phyloP scores from a whole-genome alignment of 2,113 vertebrate genomes.

The Piprites chloris region DNA sequence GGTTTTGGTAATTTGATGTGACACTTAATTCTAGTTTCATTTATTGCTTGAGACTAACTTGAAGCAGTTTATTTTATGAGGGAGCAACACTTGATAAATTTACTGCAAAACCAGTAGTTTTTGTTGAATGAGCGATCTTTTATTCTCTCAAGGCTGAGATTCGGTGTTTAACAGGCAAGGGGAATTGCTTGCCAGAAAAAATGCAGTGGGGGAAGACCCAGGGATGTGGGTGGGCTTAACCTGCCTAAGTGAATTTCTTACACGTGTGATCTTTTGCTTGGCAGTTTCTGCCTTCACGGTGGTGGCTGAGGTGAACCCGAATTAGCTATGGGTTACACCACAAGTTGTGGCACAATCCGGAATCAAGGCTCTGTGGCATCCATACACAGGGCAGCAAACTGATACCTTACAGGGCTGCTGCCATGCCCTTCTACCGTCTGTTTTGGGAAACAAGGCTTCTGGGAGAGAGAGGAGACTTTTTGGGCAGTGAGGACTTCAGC shows the following conservation, averaged over 20 bases:
- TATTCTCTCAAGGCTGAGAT: neutral
- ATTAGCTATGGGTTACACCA: neutral
- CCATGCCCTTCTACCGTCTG: neutral
- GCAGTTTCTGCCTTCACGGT: neutral
- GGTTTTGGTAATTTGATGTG: neutral
- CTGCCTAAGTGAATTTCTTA: neutral
- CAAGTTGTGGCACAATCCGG: neutral
- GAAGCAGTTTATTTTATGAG: neutral
- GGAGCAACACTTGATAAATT: neutral
- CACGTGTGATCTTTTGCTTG: neutral
- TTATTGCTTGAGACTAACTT: neutral
- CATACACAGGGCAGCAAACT: fast-evolving
- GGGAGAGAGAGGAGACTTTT: neutral
- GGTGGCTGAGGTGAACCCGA: neutral
- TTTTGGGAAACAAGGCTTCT: neutral
- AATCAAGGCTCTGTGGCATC: fast-evolving
- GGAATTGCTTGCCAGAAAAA: neutral
- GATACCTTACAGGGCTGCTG: neutral
- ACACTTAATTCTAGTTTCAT: neutral
- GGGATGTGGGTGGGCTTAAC: neutral
- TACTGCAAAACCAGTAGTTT: neutral
- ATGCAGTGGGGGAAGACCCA: neutral
- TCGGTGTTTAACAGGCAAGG: neutral
- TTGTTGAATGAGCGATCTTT: neutral
- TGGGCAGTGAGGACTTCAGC: neutral